Conservation (phyloP, 2,113 vertebrate genomes). For the Chaetops frenatus region DNA sequence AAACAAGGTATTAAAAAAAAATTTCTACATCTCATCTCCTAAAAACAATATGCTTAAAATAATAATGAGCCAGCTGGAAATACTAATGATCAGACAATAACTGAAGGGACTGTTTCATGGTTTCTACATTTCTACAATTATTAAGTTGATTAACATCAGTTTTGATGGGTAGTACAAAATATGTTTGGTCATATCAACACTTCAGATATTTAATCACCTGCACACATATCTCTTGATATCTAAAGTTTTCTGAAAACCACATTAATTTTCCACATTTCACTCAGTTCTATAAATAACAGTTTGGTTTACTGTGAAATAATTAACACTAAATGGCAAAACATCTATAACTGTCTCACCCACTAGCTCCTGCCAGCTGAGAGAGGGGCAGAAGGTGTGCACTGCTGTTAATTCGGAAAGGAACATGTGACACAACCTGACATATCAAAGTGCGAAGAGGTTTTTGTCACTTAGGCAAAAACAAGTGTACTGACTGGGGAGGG, state of each 20-base stretch:
- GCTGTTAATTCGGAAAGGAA: background rate
- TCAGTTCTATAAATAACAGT: background rate
- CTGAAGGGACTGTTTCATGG: background rate
- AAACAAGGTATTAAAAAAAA: background rate
- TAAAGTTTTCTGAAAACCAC: background rate
- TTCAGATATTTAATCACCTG: background rate
- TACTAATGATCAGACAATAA: background rate
- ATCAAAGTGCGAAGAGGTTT: background rate
- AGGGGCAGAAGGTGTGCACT: background rate
- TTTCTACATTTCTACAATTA: background rate
- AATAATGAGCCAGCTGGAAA: background rate
- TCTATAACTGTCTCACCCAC: fast-evolving
- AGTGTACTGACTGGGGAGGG: background rate
- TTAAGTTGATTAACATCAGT: background rate
- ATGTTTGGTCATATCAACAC: background rate
- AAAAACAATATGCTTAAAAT: background rate
- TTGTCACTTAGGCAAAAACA: background rate
- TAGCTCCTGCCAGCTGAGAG: background rate
- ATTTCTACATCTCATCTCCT: background rate
- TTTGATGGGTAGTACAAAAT: background rate
- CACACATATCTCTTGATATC: background rate
- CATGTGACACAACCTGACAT: background rate
- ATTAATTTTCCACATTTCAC: background rate
- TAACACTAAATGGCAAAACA: background rate
- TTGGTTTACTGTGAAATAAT: background rate